Evolutionary conservation across 1,140 invertebrate genomes (phyloP), one percentile per base, ranked within the genome.

Genomic region (Radopholus similis): DNA sequence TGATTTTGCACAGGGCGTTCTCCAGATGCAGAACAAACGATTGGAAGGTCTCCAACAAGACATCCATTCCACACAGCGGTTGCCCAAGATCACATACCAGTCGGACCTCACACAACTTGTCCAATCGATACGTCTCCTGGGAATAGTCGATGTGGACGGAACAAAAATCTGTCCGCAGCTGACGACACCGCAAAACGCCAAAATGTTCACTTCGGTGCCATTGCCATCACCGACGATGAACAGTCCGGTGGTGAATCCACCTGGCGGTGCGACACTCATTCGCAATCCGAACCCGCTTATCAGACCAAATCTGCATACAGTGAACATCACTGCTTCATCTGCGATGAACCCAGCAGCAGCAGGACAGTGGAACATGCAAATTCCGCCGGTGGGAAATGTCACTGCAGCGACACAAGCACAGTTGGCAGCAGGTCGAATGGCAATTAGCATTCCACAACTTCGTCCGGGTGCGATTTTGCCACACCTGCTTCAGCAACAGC

Each of bases 201-300:
- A 62, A 28, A 62, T 62, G 58, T 62, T 62, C 49, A 32, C 58
- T 21, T 51, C 47, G 4, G 47, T 42, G 26, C 37, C 2, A 34
- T 4, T 18, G 26, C 18, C 57, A 26, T 23, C 47, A 4, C 11
- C 47, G 23, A 51, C 47, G 47, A 11, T 28, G 23, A 21, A 5
- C 21, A 6, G 5, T 51, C 21, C 15, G 23, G 9, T 21, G 9
- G 2, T 51, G 30, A 51, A 51, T 15, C 47, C 47, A 26, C 47
- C 18, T 26, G 23, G n/a, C 21, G 23, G 47, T 23, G n/a, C 47
- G 4, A 51, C 47, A n/a, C n/a, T n/a, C 21, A 1, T 51, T 51
- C 47, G 47, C 47, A 21, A 51, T 3, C 23, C 23, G 15, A 9
- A 21, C 23, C 9, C 47, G 5, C 47, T 26, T 2, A 51, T 51